phyloP scores from a whole-genome alignment of 2,113 vertebrate species.

The Vidua chalybeata region DNA sequence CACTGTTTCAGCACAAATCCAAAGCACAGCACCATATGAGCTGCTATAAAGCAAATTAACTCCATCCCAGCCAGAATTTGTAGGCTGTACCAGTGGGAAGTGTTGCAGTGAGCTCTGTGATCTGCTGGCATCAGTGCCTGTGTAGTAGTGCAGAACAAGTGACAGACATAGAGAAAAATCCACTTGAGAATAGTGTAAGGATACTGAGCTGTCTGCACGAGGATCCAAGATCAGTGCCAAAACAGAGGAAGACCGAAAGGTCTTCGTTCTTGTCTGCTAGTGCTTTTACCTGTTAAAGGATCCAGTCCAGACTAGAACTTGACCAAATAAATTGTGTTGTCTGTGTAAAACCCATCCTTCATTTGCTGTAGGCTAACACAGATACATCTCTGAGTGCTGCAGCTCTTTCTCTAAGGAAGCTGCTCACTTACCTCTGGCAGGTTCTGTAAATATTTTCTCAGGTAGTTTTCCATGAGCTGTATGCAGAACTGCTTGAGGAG shows the following conservation, averaged over 20 bases:
- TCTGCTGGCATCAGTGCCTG: background rate
- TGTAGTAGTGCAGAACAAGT: background rate
- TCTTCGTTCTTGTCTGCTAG: background rate
- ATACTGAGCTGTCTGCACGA: background rate
- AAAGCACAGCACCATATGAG: background rate
- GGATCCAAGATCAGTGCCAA: background rate
- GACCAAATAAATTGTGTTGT: background rate
- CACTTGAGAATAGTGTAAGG: background rate
- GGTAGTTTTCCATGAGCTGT: background rate
- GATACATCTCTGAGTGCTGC: background rate
- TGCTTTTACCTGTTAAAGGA: background rate
- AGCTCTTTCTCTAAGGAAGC: background rate
- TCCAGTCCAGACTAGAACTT: background rate
- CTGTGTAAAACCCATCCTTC: rapidly evolving
- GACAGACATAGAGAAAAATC: background rate
- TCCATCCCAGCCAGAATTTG: background rate
- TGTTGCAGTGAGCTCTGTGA: background rate
- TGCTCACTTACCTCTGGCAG: background rate
- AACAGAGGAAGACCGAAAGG: background rate
- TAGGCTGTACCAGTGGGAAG: background rate
- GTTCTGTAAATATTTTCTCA: background rate
- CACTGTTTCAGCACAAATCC: background rate
- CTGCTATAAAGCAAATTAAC: background rate
- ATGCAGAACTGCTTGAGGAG: background rate
- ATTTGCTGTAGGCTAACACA: background rate